A percentile compares a stretch with the other conserved stretches of the same genome.
Conservation (phyloP, 37 sponge, comb jelly and placozoan genomes). For the Cladorhizidae sp. region DNA sequence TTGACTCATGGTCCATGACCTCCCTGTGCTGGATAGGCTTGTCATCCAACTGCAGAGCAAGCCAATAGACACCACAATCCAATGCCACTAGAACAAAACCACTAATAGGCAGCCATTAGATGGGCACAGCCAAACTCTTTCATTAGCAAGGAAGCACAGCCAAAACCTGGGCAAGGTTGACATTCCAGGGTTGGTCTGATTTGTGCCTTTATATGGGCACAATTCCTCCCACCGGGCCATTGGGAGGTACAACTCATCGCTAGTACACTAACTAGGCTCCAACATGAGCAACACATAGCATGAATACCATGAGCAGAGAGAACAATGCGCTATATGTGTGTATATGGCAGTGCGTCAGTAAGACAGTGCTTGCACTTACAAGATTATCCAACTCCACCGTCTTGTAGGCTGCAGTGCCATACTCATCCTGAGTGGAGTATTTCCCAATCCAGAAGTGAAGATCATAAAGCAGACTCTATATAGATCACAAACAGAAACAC, state of each 20-base stretch:
- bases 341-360: too few relatives aligned
- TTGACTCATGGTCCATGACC: slow-evolving; percentile 88
- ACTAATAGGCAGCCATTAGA: not conserved
- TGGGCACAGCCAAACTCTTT: not conserved
- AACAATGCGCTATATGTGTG: too few relatives aligned
- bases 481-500: not conserved
- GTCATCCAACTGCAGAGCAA: slow-evolving; percentile 77
- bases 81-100: not conserved
- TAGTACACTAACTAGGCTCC: too few relatives aligned
- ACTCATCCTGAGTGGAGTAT: slow-evolving; percentile 97
- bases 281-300: too few relatives aligned
- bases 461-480: slow-evolving; percentile 84
- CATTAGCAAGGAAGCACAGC: not conserved
- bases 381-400: slow-evolving; percentile 99
- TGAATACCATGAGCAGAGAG: too few relatives aligned
- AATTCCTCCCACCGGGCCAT: too few relatives aligned
- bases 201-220: too few relatives aligned
- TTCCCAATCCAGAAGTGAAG: slow-evolving; percentile 99
- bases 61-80: not conserved
- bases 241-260: too few relatives aligned
- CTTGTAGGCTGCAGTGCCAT: slow-evolving; percentile 99
- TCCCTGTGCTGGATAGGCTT: slow-evolving; percentile 99
- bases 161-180: too few relatives aligned
- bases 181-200: too few relatives aligned
- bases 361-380: slow-evolving; percentile 56